Evolutionary conservation across 2,888 invertebrate species (phyloP).

Genomic region (Synanthedon tipuliformis): DNA sequence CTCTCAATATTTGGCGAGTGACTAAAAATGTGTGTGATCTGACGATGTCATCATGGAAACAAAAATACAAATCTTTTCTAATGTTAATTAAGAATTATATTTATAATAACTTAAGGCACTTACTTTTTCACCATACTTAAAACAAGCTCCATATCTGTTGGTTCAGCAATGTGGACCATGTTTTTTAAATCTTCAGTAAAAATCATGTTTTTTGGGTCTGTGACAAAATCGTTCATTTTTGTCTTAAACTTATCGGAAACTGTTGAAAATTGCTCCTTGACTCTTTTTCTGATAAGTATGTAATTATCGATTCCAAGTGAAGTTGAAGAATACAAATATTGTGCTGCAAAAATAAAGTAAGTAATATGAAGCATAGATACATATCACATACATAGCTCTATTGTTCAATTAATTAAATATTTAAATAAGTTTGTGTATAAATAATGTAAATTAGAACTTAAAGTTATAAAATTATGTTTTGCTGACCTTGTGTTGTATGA

Average conservation of each 20-base stretch:
- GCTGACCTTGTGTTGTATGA: too few species aligned
- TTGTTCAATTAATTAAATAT: too few species aligned
- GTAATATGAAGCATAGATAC: too few species aligned
- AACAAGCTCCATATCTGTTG: constrained; percentile 73
- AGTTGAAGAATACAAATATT: constrained; percentile 63
- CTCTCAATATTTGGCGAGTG: too few species aligned
- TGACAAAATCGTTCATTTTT: constrained; percentile 77
- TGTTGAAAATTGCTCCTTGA: constrained; percentile 71
- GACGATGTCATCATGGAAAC: too few species aligned
- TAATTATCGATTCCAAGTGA: constrained; percentile 75
- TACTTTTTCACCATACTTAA: constrained; percentile 78
- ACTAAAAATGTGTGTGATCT: too few species aligned
- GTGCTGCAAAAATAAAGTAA: background rate
- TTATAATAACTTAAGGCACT: constrained; percentile 11
- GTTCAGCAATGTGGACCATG: constrained; percentile 78
- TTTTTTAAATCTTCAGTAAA: constrained; percentile 89
- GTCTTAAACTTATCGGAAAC: constrained; percentile 74
- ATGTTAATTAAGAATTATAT: too few species aligned
- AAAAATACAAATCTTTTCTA: too few species aligned
- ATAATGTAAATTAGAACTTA: too few species aligned
- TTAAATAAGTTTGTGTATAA: too few species aligned
- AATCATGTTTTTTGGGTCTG: constrained; percentile 73
- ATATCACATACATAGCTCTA: too few species aligned
- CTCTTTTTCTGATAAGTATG: constrained; percentile 57
- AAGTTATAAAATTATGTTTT: too few species aligned